These are phyloP conservation scores for Apodemus sylvaticus DNA, from an alignment of 2,113 vertebrate genomes.

Conservation along the genomic window DNA sequence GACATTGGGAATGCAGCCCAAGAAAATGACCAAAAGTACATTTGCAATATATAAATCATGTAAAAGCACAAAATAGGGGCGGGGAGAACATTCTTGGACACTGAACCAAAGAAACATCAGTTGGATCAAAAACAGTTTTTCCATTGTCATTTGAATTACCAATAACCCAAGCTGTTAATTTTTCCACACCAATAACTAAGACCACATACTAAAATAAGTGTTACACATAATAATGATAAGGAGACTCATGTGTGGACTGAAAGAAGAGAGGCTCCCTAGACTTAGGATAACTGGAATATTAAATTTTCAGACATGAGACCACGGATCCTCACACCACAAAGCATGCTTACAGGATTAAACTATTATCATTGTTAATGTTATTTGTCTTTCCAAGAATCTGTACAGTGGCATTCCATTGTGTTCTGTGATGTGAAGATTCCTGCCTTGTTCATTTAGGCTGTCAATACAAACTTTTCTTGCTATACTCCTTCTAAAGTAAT, in stretches of 20 bases:
- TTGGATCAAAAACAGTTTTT: constrained; percentile 31
- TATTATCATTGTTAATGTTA: background rate
- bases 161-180: background rate
- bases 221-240: background rate
- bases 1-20: constrained; percentile 81
- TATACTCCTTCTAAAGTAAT: background rate
- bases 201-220: background rate
- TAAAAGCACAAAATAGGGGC: constrained; percentile 35
- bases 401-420: background rate
- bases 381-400: background rate
- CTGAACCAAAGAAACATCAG: constrained; percentile 11
- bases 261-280: background rate
- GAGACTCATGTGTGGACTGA: background rate
- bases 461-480: background rate
- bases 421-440: background rate
- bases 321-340: background rate
- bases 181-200: background rate
- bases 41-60: constrained; percentile 71
- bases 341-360: background rate
- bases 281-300: background rate
- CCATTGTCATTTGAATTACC: constrained; percentile 21
- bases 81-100: constrained; percentile 44
- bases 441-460: background rate
- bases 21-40: constrained; percentile 69
- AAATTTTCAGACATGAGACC: background rate